Evolutionary conservation across 2,888 invertebrate species (phyloP), one percentile per base, ranked within the genome.

Genomic region (Amblyjoppa fuscipennis): DNA sequence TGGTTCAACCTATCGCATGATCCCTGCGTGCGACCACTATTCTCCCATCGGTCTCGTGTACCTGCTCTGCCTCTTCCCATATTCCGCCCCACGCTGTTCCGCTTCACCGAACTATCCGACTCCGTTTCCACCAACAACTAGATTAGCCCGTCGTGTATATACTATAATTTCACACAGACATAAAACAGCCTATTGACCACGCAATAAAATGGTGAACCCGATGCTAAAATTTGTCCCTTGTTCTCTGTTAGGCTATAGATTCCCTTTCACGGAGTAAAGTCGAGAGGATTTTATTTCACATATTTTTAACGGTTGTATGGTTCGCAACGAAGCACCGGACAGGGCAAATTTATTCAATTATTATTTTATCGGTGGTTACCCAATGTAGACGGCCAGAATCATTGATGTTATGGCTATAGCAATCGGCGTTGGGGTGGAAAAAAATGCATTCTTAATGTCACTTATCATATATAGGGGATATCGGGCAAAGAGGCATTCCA

Each of bases 131-230:
- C 51, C 80, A 64, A 74, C 90, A 90, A 92, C 90, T 90, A 89
- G 92, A 92, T 92, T 92, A 92, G 88, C 87, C 81, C 87, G 84
- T 87, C 88, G 88, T 87, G 85, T 88, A 89, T 88, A 89, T 81
- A 87, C 87, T 85, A 90, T 91, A 90, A 91, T 90, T 91, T 90
- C 82, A 88, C 89, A 89, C 88, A 69, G 51, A 85, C 84, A 87
- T 83, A 84, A 13, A 49, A 70, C 77, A 78, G 83, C 87, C 91
- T 88, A 92, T 92, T 88, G 91, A 91, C 89, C 88, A 83, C 87
- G 61, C 88, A 88, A 92, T 90, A 90, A 91, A 92, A 91, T 89
- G 85, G 83, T 87, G 79, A 76, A 84, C 84, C 69, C n/a, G 69
- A n/a, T 20, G 31, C 49, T 53, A 70, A 77, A 84, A 56, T 81